phyloP scores from a whole-genome alignment of 2,113 vertebrate genomes.

The Cavia porcellus region DNA sequence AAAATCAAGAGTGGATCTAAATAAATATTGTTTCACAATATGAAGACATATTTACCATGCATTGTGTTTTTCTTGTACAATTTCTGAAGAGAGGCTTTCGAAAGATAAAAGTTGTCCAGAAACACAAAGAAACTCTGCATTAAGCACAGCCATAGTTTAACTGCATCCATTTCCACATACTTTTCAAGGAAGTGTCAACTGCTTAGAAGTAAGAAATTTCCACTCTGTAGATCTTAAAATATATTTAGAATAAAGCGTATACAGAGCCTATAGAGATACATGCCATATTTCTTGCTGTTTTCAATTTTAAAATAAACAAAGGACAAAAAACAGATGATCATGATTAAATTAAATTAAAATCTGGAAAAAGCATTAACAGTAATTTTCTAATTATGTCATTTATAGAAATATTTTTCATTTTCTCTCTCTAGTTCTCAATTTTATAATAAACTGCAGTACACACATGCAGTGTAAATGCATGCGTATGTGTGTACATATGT shows the following conservation, averaged over 20 bases:
- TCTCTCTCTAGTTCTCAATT: not conserved
- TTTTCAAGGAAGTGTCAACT: not conserved
- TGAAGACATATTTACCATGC: not conserved
- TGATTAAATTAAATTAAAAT: constrained; percentile 10
- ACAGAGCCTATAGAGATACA: not conserved
- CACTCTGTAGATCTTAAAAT: not conserved
- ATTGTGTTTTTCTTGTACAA: not conserved
- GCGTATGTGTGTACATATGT: not conserved
- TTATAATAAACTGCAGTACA: not conserved
- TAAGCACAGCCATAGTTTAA: not conserved
- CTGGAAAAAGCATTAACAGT: not conserved
- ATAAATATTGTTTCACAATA: not conserved
- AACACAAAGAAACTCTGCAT: not conserved
- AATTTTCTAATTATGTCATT: not conserved
- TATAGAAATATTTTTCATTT: not conserved
- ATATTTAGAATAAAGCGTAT: not conserved
- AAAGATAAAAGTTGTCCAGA: not conserved
- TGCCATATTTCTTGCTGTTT: not conserved
- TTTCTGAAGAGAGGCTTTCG: not conserved
- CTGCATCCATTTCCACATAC: not conserved
- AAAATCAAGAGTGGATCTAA: not conserved
- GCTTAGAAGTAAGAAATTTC: not conserved
- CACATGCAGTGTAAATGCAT: not conserved
- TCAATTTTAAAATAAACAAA: not conserved
- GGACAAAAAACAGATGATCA: constrained; percentile 36